Evolutionary conservation across 2,888 invertebrate genomes (phyloP), one percentile per base, ranked within the genome.

Genomic region (Pyrrhia umbra): DNA sequence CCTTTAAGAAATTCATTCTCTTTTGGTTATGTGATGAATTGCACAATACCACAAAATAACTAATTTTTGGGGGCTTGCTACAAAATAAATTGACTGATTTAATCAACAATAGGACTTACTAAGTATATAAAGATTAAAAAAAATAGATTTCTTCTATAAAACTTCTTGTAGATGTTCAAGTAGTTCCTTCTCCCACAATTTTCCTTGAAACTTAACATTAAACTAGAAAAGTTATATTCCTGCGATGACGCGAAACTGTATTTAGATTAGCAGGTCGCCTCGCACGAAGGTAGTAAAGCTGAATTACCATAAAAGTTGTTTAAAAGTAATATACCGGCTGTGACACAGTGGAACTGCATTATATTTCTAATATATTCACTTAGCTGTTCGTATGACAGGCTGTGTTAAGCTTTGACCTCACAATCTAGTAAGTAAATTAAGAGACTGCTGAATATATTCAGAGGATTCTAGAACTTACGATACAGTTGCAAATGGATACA

Each of bases 271-370:
- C 60, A 60, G 21, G 34, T 27, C 37, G 47, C 21, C 25, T 65
- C 16, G 46, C 16, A 40, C 47, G 60, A 25, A 42, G 47, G 21
- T 43, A 42, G 15, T 6, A 30, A 27, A 40, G n/a, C 34, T 10
- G n/a, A 18, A 47, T 49, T 49, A 49, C 13, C 27, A 60, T 65
- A 47, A 30, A 68, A 37, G 8, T n/a, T 25, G 42, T 68, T 37
- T 27, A 37, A 64, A 47, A 58, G 2, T 59, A 59, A 21, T 37
- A 21, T 37, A 59, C 37, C 1, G 27, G 43, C 42, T 47, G 8
- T 39, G 25, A 4, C 10, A 61, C 50, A 46, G 42, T 43, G 47
- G 34, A 62, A 63, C 47, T 25, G 42, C 21, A 1, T 18, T 27
- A 27, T 39, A 25, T 46, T 34, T 64, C 3, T 51, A 37, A 58